Percentiles rank a stretch among this genome's conserved stretches.
Evolutionary conservation across 2,888 invertebrate genomes (phyloP).

Genomic region (Andrena minutula): DNA sequence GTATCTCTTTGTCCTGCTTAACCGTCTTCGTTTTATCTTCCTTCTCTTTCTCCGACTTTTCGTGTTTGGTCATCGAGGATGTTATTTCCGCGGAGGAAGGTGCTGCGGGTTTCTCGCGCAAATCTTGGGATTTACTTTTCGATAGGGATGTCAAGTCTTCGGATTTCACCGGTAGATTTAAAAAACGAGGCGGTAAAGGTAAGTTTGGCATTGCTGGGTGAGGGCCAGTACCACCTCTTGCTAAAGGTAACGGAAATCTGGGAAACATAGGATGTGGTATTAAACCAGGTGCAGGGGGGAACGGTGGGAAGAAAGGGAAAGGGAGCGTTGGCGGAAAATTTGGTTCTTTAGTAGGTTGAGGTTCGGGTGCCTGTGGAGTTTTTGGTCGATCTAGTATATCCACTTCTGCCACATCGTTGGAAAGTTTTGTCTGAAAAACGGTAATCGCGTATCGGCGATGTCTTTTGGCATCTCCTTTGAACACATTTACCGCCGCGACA

Average conservation of each 20-base stretch:
- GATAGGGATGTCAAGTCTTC: slow-evolving; percentile 82
- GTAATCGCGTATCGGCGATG: slow-evolving; percentile 52
- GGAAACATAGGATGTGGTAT: slow-evolving; percentile 88
- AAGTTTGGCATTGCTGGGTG: slow-evolving; percentile 88
- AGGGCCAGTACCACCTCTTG: slow-evolving; percentile 86
- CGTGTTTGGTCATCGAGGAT: slow-evolving; percentile 73
- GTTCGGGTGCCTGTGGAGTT: slow-evolving; percentile 82
- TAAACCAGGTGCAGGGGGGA: slow-evolving; percentile 87
- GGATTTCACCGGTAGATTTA: slow-evolving; percentile 86
- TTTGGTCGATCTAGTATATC: slow-evolving; percentile 82
- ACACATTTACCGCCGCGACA: too few species aligned
- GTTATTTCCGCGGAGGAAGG: slow-evolving; percentile 86
- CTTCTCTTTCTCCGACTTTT: slow-evolving; percentile 84
- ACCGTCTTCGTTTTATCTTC: slow-evolving; percentile 75
- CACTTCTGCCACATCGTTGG: slow-evolving; percentile 73
- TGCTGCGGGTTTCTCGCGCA: slow-evolving; percentile 86
- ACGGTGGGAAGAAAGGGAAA: slow-evolving; percentile 84
- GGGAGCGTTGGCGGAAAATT: slow-evolving; percentile 86
- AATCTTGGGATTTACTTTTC: slow-evolving; percentile 85
- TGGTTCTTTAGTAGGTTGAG: slow-evolving; percentile 77
- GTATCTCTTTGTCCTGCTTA: slow-evolving; percentile 75
- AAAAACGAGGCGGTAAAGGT: slow-evolving; percentile 87
- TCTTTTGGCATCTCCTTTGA: slow-evolving; percentile 23
- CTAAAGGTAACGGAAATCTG: slow-evolving; percentile 83
- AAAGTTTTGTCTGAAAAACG: slow-evolving; percentile 75